These are phyloP conservation scores for Ricordea florida DNA, from an alignment of 92 coral and sea anemone genomes.

Conservation along the genomic window DNA sequence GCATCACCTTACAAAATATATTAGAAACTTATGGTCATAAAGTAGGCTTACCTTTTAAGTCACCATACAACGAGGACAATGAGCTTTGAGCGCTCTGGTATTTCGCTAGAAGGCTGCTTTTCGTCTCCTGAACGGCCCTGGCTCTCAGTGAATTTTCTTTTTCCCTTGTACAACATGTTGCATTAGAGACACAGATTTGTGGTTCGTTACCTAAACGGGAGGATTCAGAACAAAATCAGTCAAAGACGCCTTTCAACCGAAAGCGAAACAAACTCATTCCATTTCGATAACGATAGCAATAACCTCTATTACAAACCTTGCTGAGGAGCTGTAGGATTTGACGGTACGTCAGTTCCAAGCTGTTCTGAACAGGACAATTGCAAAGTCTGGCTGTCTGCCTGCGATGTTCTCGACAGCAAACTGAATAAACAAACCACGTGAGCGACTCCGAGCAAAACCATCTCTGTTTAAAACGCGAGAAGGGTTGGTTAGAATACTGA, in stretches of 20 bases:
- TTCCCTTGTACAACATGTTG: slow-evolving; percentile 78
- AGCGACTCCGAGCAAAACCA: slow-evolving; percentile 10
- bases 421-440: slow-evolving; percentile 31
- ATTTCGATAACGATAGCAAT: neutral
- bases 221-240: slow-evolving; percentile 2
- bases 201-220: slow-evolving; percentile 88
- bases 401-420: slow-evolving; percentile 16
- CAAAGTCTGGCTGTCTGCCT: neutral
- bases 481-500: slow-evolving; percentile 18
- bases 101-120: slow-evolving; percentile 47
- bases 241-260: too few relatives aligned
- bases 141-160: slow-evolving; percentile 55
- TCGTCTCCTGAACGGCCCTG: slow-evolving; percentile 52
- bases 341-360: slow-evolving; percentile 49
- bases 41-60: slow-evolving; percentile 76
- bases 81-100: slow-evolving; percentile 58
- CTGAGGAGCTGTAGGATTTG: slow-evolving; percentile 38
- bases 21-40: slow-evolving; percentile 16
- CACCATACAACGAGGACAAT: slow-evolving; percentile 58
- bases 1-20: slow-evolving; percentile 32
- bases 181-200: slow-evolving; percentile 53
- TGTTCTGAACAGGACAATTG: slow-evolving; percentile 64
- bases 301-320: slow-evolving; percentile 56
- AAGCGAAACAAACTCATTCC: neutral
- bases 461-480: too few relatives aligned